Conservation (phyloP, 1,140 invertebrate species). For the Drosophila arizonae region DNA sequence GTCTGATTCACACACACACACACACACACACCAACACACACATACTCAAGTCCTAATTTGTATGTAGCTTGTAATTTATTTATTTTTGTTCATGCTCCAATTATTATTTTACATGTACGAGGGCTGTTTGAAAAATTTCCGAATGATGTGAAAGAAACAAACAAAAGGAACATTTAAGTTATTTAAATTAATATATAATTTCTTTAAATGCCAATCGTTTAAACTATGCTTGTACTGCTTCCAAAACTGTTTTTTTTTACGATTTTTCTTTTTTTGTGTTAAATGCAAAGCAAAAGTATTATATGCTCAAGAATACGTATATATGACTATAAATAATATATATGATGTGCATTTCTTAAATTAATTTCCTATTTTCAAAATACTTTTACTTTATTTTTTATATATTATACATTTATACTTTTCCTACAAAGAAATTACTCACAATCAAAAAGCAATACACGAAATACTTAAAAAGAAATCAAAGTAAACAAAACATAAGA, state of each 20-base stretch:
- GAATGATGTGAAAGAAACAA: too few species aligned
- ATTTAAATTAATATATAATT: too few species aligned
- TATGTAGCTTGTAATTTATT: slow-evolving; percentile 76
- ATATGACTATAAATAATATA: slow-evolving; percentile 16
- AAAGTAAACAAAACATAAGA: slow-evolving; percentile 16
- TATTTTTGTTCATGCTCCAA: slow-evolving; percentile 46
- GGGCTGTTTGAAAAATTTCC: too few species aligned
- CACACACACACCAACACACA: slow-evolving; percentile 31
- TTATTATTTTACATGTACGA: slow-evolving; percentile 3
- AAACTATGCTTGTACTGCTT: slow-evolving; percentile 4
- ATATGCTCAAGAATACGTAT: slow-evolving; percentile 64
- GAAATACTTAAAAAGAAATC: slow-evolving; percentile 23
- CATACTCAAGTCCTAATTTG: slow-evolving; percentile 70
- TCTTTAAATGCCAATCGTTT: too few species aligned
- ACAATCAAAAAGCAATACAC: slow-evolving; percentile 73
- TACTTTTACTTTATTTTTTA: slow-evolving; percentile 30
- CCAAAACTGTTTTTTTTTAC: slow-evolving; percentile 19
- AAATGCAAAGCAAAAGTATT: slow-evolving; percentile 66
- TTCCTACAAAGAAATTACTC: slow-evolving; percentile 49
- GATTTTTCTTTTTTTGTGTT: slow-evolving; percentile 39
- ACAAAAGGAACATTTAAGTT: too few species aligned
- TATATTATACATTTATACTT: slow-evolving; percentile 6
- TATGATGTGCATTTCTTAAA: slow-evolving; percentile 65
- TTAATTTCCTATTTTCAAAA: slow-evolving; percentile 40
- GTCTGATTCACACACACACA: slow-evolving; percentile 56